Base-by-base conservation (phyloP, 2,888 invertebrate genomes). In the Lasioglossum pauxillum region DNA sequence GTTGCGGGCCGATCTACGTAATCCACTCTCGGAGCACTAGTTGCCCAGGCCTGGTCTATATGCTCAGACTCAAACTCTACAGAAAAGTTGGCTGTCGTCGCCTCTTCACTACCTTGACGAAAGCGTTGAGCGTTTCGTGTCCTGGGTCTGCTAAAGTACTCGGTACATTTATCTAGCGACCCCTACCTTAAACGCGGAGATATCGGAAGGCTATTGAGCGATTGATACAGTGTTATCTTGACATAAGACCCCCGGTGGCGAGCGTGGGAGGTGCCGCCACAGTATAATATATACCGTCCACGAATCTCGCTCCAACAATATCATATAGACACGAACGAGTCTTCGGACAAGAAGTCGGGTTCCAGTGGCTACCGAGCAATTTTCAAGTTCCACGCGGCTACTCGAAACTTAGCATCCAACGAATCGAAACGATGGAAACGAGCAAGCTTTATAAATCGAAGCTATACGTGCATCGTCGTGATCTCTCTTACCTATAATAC, bases 301-400 rank as follows among this genome's bases (percentile, higher is more conserved):
- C 79, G 78, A 86, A 84, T 80, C 82, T 87, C 79, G 31, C 80
- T 90, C 74, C 49, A 78, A 83, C 73, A 84, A 83, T 81, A 90
- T 53, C 73, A 80, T 44, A 71, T 64, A 16, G 57, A 16, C 35
- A 27, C 38, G 41, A 38, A 27, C 38, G 41, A 44, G 78, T 80
- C 71, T 71, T 82, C 85, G 67, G 75, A 75, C 57, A 85, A 89
- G 81, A 87, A 87, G 81, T 72, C 76, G 35, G 14, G 14, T 23
- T 60, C 19, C 23, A 64, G 49, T 23, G 57, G 35, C 27, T 53
- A 27, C 46, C 35, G 16, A 7, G 35, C 10, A 57, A 83, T 71
- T 46, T 73, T 19, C 35, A 38, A 69, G 38, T 10, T 38, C 23
- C 23, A 69, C 64, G 31, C 64, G 31, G 27, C 31, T 31, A 31